Evolutionary conservation across 2,113 vertebrate species (phyloP), one percentile per base, ranked within the genome.

Genomic region (Myrmecobius fasciatus): DNA sequence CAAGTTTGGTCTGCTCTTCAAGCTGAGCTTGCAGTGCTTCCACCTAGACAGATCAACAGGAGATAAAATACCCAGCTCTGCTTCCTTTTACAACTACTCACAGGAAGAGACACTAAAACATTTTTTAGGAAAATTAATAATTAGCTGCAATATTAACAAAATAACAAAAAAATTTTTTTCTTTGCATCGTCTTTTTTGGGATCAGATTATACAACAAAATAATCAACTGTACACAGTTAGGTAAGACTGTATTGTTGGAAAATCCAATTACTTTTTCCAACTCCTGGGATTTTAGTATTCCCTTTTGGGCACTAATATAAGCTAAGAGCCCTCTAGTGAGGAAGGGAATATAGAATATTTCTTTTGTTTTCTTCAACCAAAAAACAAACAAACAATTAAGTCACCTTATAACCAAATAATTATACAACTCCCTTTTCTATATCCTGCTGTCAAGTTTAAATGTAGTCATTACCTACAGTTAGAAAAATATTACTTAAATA

Each of bases 21-120:
- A 99, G 98, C 98, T 99, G 99, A 94, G 99, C 99, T 96, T 99
- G 99, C 95, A 99, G 98, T 0, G 99, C 99, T 98, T 99, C 99
- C 96, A 99, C 99, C 99, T 99, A 97, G 52, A 97, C 0, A 36
- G 92, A 54, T 2, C 54, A 6, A 48, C 1, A 94, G 8, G 95
- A 31, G 75, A 56, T 14, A 25, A 95, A 89, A 14, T 0, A 20
- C 2, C 25, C 54, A 56, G 1, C 26, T 36, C 31, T 4, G 51
- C 36, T 54, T 53, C 90, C 14, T 22, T 56, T 52, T 17, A 25
- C 25, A 53, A 89, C 22, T 5, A 26, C 11, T 49, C 36, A n/a
- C 31, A 51, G 31, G 67, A n/a, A 36, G 52, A 52, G n/a, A 31
- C 26, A 28, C 67, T 89, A 54, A 52, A 91, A 94, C 17, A 51